Evolutionary conservation across 2,888 invertebrate genomes (phyloP).

Genomic region (Agrenia bidenticulata): DNA sequence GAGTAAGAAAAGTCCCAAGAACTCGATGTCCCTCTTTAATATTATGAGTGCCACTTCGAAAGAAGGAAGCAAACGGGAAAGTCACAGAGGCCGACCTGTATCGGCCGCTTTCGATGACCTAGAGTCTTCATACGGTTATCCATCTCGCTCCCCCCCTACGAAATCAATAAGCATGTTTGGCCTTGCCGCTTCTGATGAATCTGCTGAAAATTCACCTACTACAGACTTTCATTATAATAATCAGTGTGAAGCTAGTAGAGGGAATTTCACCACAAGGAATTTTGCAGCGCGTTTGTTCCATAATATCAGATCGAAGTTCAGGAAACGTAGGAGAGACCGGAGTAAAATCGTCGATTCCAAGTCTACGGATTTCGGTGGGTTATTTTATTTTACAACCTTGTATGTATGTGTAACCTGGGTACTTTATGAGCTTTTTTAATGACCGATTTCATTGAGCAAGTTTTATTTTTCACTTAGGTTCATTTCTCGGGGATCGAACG

Average conservation of each 20-base stretch:
- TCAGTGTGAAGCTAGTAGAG: no score
- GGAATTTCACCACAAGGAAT: conserved; percentile 28
- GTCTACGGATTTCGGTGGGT: conserved; percentile 45
- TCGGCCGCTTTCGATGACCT: conserved; percentile 37
- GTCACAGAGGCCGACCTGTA: conserved; percentile 25
- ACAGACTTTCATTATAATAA: conserved; percentile 25
- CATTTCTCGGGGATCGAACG: conserved; percentile 21
- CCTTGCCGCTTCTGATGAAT: conserved; percentile 15
- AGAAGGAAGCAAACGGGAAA: conserved; percentile 1
- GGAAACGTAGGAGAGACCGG: conserved; percentile 40
- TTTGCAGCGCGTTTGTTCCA: conserved; percentile 45
- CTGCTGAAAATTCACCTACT: conserved; percentile 15
- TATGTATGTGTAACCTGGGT: no score
- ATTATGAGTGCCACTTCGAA: conserved; percentile 29
- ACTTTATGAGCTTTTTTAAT: no score
- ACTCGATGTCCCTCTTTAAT: conserved; percentile 49
- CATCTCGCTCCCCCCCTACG: conserved; percentile 27
- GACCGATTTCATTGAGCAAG: background rate
- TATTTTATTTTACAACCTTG: no score
- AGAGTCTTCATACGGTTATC: conserved; percentile 20
- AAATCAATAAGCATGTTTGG: conserved; percentile 51
- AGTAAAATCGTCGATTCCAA: conserved; percentile 48
- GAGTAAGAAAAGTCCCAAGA: conserved; percentile 23
- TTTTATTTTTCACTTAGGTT: conserved; percentile 29
- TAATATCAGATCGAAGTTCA: conserved; percentile 47